Base-by-base conservation (phyloP, 2,888 invertebrate species). In the Hydrotaea cyrtoneurina region DNA sequence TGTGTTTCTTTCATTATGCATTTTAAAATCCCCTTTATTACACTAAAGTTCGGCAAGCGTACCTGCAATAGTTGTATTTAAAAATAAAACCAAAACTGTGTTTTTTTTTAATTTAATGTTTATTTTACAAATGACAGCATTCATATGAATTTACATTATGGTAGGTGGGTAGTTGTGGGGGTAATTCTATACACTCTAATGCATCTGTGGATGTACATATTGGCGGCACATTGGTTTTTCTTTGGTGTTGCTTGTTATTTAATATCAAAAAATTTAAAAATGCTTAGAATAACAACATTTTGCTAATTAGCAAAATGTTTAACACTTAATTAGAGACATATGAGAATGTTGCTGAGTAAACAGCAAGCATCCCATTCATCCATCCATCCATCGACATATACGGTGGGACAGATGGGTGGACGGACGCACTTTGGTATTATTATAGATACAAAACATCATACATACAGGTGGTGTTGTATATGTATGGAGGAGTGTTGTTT, bases 271-370 rank as follows among this genome's bases (percentile, higher is more conserved):
- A 69, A 69, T 23, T 55, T 4, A 55, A 55, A 66, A 66, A 66
- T 66, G 39, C 39, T 66, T 66, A 66, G 19, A 69, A 23, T 59
- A 59, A 59, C 13, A 59, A 59, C 59, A 15, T 59, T 59, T 59
- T 73, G 76, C 76, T 76, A 66, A 66, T 53, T 36, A 39, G 36
- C 76, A 53, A 59, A 69, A 55, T 43, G 39, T 77, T 69, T 69
- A 69, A 77, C 55, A 78, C 57, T 69, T 77, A 50, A 50, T 69
- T 26, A 69, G 55, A 21, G 39, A 62, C 50, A 79, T 31, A 74
- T 46, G 23, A 69, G 19, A 46, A 46, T 46, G 69, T n/a, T 66
- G 66, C 15, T 59, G 57, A 39, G n/a, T 13, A 55, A 55, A 55
- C 21, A 21, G 55, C 55, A 55, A 11, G 13, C 39, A 13, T 8